Conservation (phyloP, 2,113 vertebrate species). For the Lipophrys pholis region DNA sequence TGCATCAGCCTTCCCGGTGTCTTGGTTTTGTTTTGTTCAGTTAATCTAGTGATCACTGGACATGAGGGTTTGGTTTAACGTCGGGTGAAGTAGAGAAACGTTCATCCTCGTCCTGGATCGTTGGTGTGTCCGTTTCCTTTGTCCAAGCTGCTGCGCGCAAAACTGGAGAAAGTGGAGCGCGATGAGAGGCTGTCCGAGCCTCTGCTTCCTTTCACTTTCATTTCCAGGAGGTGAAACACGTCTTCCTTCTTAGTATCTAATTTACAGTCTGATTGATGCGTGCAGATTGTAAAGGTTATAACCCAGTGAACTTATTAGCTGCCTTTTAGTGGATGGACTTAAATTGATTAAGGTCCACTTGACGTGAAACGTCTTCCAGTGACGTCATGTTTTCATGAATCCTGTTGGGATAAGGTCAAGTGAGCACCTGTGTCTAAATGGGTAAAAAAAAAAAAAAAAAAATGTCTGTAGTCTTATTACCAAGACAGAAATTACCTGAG, state of each 20-base stretch:
- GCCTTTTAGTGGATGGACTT: not conserved
- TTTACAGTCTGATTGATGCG: not conserved
- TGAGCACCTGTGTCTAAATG: constrained; percentile 18
- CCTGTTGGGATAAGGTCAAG: constrained; percentile 6
- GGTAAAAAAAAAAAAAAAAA: not conserved
- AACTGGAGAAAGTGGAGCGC: constrained; percentile 28
- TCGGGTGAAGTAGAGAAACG: constrained; percentile 69
- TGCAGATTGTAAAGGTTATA: constrained; percentile 12
- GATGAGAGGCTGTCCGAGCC: constrained; percentile 18
- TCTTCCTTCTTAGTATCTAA: not conserved
- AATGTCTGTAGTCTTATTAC: not conserved
- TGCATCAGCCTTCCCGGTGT: constrained; percentile 2
- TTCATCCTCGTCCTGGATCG: constrained; percentile 20
- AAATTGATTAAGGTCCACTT: not conserved
- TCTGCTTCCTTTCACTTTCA: constrained; percentile 21
- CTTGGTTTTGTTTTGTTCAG: not conserved
- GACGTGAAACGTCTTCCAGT: not conserved
- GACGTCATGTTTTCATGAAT: not conserved
- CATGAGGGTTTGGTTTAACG: constrained; percentile 13
- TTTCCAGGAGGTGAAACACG: not conserved
- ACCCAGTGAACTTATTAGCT: too few species aligned
- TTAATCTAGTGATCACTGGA: not conserved
- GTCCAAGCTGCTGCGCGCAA: constrained; percentile 19
- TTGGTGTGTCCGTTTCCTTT: not conserved
- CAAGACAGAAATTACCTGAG: not conserved